A percentile compares a stretch with the other conserved stretches of the same genome.
phyloP scores from a whole-genome alignment of 2,888 invertebrate genomes.

The Latrodectus elegans region DNA sequence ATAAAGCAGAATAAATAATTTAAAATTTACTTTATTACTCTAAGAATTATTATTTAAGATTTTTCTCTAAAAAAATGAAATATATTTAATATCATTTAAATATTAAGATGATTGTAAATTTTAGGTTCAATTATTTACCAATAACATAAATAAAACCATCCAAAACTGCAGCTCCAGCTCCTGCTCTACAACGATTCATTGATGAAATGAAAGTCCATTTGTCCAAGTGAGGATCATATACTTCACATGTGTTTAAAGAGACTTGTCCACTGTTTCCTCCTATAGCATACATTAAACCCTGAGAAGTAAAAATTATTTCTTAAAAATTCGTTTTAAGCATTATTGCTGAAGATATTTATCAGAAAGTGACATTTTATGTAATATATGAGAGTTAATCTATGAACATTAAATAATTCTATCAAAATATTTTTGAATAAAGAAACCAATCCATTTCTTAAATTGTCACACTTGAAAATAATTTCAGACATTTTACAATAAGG shows the following conservation, averaged over 20 bases:
- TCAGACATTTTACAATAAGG: no score
- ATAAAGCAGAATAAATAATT: neutral
- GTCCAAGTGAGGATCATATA: conserved; percentile 76
- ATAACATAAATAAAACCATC: conserved; percentile 76
- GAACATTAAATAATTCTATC: no score
- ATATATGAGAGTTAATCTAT: no score
- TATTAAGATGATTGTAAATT: no score
- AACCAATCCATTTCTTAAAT: no score
- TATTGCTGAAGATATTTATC: neutral
- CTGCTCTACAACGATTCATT: conserved; percentile 77
- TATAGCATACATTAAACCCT: conserved; percentile 75
- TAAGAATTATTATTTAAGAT: neutral
- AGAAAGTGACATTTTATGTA: no score
- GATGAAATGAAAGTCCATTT: conserved; percentile 76
- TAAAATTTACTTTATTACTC: neutral
- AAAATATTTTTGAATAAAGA: no score
- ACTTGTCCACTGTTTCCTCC: conserved; percentile 77
- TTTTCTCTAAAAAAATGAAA: no score
- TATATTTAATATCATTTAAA: no score
- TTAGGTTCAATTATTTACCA: conserved; percentile 65
- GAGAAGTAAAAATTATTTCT: neutral
- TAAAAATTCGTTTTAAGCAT: neutral
- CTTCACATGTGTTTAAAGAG: conserved; percentile 77
- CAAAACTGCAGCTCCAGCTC: conserved; percentile 77
- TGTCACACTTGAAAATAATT: no score